Base-by-base conservation (phyloP, 2,113 vertebrate species). In the Cyprichromis sp. region DNA sequence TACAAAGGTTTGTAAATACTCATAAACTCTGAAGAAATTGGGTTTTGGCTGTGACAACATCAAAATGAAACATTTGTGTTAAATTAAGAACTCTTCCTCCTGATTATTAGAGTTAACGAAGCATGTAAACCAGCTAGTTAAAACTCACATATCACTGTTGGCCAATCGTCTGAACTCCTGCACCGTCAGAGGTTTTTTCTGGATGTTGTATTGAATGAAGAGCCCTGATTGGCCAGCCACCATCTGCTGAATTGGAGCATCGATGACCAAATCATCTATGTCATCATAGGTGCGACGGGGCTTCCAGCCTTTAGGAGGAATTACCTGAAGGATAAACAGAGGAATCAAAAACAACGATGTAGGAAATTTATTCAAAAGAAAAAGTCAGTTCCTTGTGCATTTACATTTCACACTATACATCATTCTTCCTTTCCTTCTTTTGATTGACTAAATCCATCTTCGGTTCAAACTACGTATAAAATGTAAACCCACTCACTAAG, bases 121-220 rank as follows among this genome's bases (percentile, higher is more conserved):
- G 45, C 26, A 31, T 50, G n/a, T 14, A 24, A 16, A 80, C 63
- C 13, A 17, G 26, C 6, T 68, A 9, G 10, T 19, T 82, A n/a
- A 79, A 42, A 92, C 97, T 89, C 96, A 99, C 98, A 98, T 98
- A 93, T 99, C 98, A 68, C 97, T 99, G 90, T 99, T 99, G 21
- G 98, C 98, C 87, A 98, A 97, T 57, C 97, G 96, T 14, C 98
- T 95, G 94, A 99, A 99, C 93, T 99, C 98, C 55, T 98, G 97
- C 50, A 99, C 98, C 2, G 96, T 98, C 91, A 99, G 97, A 45
- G 98, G 97, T 89, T 99, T 99, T 96, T 98, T 99, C 96, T 99
- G 98, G 88, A 99, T 99, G 95, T 99, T 99, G 92, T 99, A 99
- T 87, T 99, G 98, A 24, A 98, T 99, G 89, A 99, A 99, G 88